Conservation (phyloP, 2,888 invertebrate species). For the Pammene aurita region DNA sequence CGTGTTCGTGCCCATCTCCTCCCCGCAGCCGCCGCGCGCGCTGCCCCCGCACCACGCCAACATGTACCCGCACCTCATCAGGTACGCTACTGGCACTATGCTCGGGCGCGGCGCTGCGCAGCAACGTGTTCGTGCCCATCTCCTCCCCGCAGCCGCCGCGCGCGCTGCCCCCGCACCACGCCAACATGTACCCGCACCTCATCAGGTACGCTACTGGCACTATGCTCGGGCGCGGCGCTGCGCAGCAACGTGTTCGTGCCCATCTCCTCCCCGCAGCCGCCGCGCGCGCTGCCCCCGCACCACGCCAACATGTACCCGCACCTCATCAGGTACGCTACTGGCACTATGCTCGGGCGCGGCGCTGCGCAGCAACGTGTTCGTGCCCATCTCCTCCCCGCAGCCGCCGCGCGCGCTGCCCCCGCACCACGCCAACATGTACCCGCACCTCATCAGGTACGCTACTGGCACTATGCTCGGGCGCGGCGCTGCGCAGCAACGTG, state of each 20-base stretch:
- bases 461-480: no score
- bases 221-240: neutral
- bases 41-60: conserved; percentile 50
- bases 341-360: no score
- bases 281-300: no score
- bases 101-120: neutral
- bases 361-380: no score
- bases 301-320: no score
- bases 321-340: no score
- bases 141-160: conserved; percentile 85
- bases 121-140: conserved; percentile 83
- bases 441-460: no score
- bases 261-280: conserved; percentile 89
- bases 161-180: conserved; percentile 49
- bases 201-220: no score
- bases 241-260: conserved; percentile 69
- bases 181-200: conserved; percentile 54
- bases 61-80: conserved; percentile 58
- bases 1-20: conserved; percentile 95
- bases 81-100: conserved; percentile 48
- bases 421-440: no score
- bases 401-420: no score
- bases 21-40: conserved; percentile 83
- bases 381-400: no score
- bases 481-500: no score